Evolutionary conservation across 2,797 vertebrate genomes (phyloP), one percentile per base, ranked within the genome.

Genomic region (Gadopsis marmoratus): DNA sequence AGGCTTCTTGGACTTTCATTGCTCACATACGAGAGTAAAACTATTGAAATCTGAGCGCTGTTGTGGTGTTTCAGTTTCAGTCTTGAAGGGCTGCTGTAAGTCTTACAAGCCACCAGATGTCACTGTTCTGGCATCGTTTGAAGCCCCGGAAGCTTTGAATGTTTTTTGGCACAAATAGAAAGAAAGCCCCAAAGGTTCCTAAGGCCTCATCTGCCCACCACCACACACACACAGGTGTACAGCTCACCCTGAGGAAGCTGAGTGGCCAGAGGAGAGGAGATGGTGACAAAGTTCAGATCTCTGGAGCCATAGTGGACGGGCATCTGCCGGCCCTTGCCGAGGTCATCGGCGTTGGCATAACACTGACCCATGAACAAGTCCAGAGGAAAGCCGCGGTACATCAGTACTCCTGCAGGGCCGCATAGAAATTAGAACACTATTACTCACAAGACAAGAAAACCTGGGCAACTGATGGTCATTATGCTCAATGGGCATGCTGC

Each of bases 331-430:
- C 98, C 98, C 64, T 98, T 98, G 60, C 97, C 95, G 0, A 95
- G 92, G 83, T 99, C 97, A 0, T 90, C 95, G 0, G 91, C 88
- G 0, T 97, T 99, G 45, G 96, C 95, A 0, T 99, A 99, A 81
- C 98, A 99, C 85, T 99, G 97, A 0, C 97, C 95, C 98, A 99
- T 99, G 87, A 99, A 99, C 4, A 94, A 70, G 5, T 98, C 96
- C 93, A 99, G 84, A 0, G 97, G 96, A 66, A 97, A 99, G 0
- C 96, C 97, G 0, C 97, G 95, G 79, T 97, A 98, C 96, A 99
- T 95, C 84, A 99, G 91, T 59, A 98, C 97, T 0, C 97, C 97
- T 98, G 81, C 11, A 41, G 60, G 43, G 41, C 9, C 21, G 21
- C 56, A 77, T 0, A 45, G 17, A 13, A 56, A 43, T 61, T 41